Evolutionary conservation across 2,888 invertebrate species (phyloP), one percentile per base, ranked within the genome.

Genomic region (Didymodactylos carnosus): DNA sequence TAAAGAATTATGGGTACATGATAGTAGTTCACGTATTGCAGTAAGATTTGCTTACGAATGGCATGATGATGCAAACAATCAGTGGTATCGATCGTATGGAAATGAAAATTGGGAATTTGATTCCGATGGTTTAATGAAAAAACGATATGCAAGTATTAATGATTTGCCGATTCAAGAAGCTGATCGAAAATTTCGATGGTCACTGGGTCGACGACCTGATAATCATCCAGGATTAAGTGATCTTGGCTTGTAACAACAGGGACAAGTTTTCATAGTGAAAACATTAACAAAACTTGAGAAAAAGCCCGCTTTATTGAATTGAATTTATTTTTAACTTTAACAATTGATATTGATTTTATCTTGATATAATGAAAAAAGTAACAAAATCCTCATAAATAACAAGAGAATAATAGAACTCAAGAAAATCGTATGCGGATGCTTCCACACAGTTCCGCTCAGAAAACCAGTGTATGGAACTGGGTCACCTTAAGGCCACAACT

Each of bases 51-150:
- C 41, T 27, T 70, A 70, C n/a, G 70, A 70, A 70, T 70, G 70
- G 41, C 70, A 70, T 29, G 43, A 70, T 19, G 70, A 41, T 19
- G 27, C 27, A 8, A 39, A n/a, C 8, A 46, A 39, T 41, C n/a
- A n/a, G n/a, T 70, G 70, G 70, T 70, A 39, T 46, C 70, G 70
- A 27, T 41, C 70, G 1, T 70, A 70, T 46, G 70, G 70, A 7
- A 70, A 70, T 14, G 70, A 70, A 46, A 70, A 70, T 29, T 70
- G 70, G 70, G 70, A 70, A 29, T 70, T 70, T 27, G n/a, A 70
- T 46, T 19, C 19, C 16, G 27, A n/a, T 25, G 70, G 70, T 19
- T 29, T 70, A 27, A 70, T 70, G 70, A 40, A 16, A 29, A 16
- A 8, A 40, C 70, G 70, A 27, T 39, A 70, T 29, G 70, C 70